Evolutionary conservation across 2,797 vertebrate species (phyloP), one percentile per base, ranked within the genome.

Genomic region (Rhynchonycteris naso): DNA sequence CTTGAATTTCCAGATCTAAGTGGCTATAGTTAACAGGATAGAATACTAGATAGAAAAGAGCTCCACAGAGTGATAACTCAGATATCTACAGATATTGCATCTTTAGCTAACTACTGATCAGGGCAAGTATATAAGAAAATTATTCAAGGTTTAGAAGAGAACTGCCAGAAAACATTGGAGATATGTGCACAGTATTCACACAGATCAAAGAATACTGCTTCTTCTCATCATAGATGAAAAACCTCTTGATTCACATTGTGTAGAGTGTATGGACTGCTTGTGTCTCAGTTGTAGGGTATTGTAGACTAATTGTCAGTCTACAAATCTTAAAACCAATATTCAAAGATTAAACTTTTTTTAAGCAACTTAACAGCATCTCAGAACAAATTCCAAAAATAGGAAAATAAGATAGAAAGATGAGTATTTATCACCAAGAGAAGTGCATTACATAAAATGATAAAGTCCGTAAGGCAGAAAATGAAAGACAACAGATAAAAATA

Each of bases 211-310:
- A 76, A 80, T 15, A 80, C 4, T 26, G 71, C 58, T 19, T 68
- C 52, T 74, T 61, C 16, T 59, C 80, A 78, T 10, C 2, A 10
- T 35, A 19, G 11, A 63, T 88, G 11, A 21, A 9, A 56, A 92
- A 75, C 8, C 3, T 92, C 26, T 33, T 69, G 35, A 75, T 33
- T 94, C 54, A 81, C 8, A 24, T n/a, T 61, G 3, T 56, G 24
- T 7, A 38, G 33, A 69, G 4, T 56, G 22, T 12, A 50, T 35
- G 35, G 14, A 90, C 18, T 30, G 13, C 12, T 3, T 16, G 1
- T 9, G 1, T 5, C 30, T 61, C 28, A 30, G 0, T 0, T 21
- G 4, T 10, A 4, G 15, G 15, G 7, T 61, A 38, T 35, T n/a
- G n/a, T n/a, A 72, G 1, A 5, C 6, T 86, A 38, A 2, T 16